Base-by-base conservation (phyloP, 1,140 invertebrate genomes). In the Phthorimaea operculella region DNA sequence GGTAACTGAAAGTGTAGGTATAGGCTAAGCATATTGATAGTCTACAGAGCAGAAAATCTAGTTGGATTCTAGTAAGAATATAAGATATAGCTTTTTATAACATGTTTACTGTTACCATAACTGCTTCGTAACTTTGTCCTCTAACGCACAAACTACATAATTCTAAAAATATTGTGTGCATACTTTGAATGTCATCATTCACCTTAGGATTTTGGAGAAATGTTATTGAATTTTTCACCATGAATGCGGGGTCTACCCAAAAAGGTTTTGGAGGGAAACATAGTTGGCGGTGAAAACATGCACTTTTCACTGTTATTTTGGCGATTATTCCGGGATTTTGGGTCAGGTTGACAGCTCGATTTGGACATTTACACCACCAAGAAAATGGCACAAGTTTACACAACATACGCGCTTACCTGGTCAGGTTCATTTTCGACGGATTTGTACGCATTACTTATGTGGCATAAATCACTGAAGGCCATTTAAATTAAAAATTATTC, bases 381-480 rank as follows among this genome's bases (percentile, higher is more conserved):
- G 63, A 74, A 73, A 70, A 76, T 63, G 54, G 62, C 65, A 73
- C 68, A 55, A 56, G 56, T 86, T 73, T 82, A 79, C 76, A 83
- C 70, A 80, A 76, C 67, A 72, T 65, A 70, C 55, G 51, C 17
- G 74, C 76, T 79, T 75, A 86, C 83, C 74, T 81, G 74, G 71
- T 84, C 80, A 64, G 70, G 61, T 72, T 84, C 83, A 86, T 84
- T 85, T 84, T 86, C 83, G 64, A 83, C 74, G 66, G 72, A 68
- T 78, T 83, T 85, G 67, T 72, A 86, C 74, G 78, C 77, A 73
- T 86, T 85, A 72, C 79, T 76, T 84, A 82, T 78, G 71, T 77
- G 83, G 80, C 80, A 85, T 75, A 86, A 76, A 84, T 86, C 83
- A 85, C 82, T 86, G 80, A 83, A 86, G 78, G 83, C 83, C 83